These are phyloP conservation scores for Thomomys bottae DNA, from an alignment of 2,113 vertebrate genomes.

Conservation along the genomic window DNA sequence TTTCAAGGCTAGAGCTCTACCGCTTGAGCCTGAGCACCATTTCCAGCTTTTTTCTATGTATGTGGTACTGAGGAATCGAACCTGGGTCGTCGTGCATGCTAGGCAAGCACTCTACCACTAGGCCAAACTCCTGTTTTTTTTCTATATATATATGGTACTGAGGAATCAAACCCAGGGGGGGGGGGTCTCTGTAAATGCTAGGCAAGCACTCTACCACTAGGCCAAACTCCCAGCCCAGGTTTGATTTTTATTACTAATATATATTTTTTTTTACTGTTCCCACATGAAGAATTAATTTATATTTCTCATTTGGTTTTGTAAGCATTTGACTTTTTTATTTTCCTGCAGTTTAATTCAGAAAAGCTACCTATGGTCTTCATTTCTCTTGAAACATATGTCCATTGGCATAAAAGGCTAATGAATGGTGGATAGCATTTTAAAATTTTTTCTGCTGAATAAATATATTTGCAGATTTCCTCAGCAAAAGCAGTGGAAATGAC, in stretches of 20 bases:
- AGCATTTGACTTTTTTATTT: not conserved
- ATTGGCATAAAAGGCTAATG: not conserved
- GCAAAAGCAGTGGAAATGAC: not conserved
- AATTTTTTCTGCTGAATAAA: not conserved
- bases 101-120: no score
- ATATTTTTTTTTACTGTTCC: slow-evolving; percentile 37
- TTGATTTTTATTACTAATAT: slow-evolving; percentile 48
- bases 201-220: no score
- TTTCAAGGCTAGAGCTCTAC: no score
- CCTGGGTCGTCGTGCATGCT: no score
- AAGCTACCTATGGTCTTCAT: not conserved
- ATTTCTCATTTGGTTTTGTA: not conserved
- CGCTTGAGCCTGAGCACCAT: no score
- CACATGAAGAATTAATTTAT: slow-evolving; percentile 15
- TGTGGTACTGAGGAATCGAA: no score
- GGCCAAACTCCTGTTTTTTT: no score
- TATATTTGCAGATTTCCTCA: not conserved
- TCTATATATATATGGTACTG: no score
- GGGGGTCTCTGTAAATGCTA: no score
- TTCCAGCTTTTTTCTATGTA: no score
- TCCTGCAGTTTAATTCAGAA: slow-evolving; percentile 7
- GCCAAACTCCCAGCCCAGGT: no score
- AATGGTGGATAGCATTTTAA: not conserved
- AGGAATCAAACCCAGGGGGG: no score
- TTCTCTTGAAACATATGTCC: not conserved